Evolutionary conservation across 2,797 vertebrate species (phyloP).

Genomic region (Mionectes olivaceus): DNA sequence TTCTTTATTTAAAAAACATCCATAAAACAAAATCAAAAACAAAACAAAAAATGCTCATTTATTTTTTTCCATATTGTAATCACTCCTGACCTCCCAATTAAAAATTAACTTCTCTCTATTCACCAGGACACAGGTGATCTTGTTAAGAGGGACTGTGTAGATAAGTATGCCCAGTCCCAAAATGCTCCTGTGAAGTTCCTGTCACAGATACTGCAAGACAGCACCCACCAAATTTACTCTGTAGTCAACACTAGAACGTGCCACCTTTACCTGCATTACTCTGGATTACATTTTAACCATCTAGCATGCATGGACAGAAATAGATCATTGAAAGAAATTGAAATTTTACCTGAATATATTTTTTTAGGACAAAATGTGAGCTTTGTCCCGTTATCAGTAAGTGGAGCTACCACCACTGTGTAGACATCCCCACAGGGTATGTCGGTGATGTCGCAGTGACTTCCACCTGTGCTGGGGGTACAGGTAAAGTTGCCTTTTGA

Average conservation of each 20-base stretch:
- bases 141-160: background rate
- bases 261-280: background rate
- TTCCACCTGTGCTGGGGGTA: slow-evolving; percentile 71
- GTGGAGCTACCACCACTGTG: slow-evolving; percentile 84
- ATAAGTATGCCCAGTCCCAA: background rate
- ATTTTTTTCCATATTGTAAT: background rate
- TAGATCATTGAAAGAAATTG: background rate
- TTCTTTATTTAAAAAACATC: background rate
- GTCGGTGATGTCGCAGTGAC: slow-evolving; percentile 81
- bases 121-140: background rate
- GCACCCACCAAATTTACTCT: background rate
- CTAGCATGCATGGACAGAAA: background rate
- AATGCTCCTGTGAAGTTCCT: background rate
- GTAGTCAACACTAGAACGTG: background rate
- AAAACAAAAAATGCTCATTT: background rate
- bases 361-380: slow-evolving; percentile 87
- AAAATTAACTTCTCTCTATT: background rate
- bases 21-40: background rate
- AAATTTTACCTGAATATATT: slow-evolving; percentile 88
- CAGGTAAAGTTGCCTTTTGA: slow-evolving; percentile 84
- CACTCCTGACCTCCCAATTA: background rate
- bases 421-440: slow-evolving; percentile 88
- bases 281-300: background rate
- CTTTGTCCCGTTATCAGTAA: slow-evolving; percentile 77
- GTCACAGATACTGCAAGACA: background rate